These are phyloP conservation scores for Metallyticus violacea DNA, from an alignment of 2,888 invertebrate genomes.

Conservation along the genomic window DNA sequence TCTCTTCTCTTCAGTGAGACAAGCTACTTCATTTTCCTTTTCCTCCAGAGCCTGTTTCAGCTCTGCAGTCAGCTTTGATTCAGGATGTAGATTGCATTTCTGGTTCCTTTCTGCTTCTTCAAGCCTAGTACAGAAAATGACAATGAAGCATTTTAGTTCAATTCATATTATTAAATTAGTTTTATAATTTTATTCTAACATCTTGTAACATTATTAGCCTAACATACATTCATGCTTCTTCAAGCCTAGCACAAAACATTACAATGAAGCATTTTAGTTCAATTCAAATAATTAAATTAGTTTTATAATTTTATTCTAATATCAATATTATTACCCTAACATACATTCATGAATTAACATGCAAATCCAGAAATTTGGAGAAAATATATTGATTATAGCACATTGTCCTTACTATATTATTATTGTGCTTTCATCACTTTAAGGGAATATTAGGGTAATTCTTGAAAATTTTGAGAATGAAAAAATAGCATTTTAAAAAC, in stretches of 20 bases:
- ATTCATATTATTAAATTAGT: neutral
- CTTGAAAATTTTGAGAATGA: neutral
- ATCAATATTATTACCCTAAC: neutral
- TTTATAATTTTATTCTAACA: neutral
- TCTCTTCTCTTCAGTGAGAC: slow-evolving; percentile 56
- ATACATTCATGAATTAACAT: neutral
- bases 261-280: neutral
- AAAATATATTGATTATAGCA: neutral
- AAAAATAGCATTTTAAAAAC: no score
- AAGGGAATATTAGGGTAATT: no score
- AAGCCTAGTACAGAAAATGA: slow-evolving; percentile 16
- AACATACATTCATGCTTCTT: slow-evolving; percentile 12
- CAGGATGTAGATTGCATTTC: slow-evolving; percentile 55
- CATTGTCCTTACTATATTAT: neutral
- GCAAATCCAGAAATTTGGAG: neutral
- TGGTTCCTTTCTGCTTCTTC: slow-evolving; percentile 46
- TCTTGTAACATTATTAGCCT: neutral
- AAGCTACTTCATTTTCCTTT: slow-evolving; percentile 56
- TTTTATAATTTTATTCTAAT: neutral
- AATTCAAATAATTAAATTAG: neutral
- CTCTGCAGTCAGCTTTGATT: slow-evolving; percentile 51
- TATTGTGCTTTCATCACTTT: no score
- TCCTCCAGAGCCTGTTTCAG: slow-evolving; percentile 55
- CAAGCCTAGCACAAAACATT: slow-evolving; percentile 17
- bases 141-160: neutral